Evolutionary conservation across 2,113 vertebrate genomes (phyloP).

Genomic region (human): GRCh38 chr6:40874501-40875000

Average conservation of each 20-base stretch:
- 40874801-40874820: neutral
- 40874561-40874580: neutral
- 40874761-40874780: neutral
- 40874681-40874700: neutral
- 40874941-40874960: neutral
- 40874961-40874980: neutral
- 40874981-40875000: too few species aligned
- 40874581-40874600: neutral
- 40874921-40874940: rapidly evolving
- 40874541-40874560: too few species aligned
- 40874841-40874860: neutral
- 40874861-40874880: neutral
- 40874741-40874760: neutral
- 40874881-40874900: neutral
- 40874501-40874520: neutral
- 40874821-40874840: rapidly evolving
- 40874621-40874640: neutral
- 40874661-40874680: too few species aligned
- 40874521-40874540: too few species aligned
- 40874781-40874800: neutral
- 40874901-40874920: neutral
- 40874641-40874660: neutral
- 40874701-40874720: neutral
- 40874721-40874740: neutral
- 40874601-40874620: neutral